A percentile compares a stretch with the other conserved stretches of the same genome.
phyloP scores from a whole-genome alignment of 2,888 invertebrate species.

The Eretmocerus hayati region DNA sequence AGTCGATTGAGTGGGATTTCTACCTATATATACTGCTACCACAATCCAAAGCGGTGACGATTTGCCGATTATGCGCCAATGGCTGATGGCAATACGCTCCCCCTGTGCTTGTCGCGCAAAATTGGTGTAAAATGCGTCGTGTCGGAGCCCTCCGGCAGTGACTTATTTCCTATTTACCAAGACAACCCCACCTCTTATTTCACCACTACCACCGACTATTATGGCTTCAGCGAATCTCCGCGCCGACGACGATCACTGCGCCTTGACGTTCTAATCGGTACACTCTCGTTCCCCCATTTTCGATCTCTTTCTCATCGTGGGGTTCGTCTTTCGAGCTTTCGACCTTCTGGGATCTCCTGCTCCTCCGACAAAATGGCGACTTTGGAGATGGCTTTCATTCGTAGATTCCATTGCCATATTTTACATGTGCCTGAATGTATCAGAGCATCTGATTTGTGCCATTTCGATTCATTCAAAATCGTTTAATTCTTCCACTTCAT shows the following conservation, averaged over 20 bases:
- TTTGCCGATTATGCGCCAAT: slow-evolving; percentile 46
- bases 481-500: no score
- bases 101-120: slow-evolving; percentile 27
- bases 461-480: no score
- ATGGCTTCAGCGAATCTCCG: no score
- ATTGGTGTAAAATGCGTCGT: slow-evolving; percentile 43
- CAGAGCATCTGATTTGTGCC: no score
- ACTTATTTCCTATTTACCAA: slow-evolving; percentile 46
- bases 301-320: slow-evolving; percentile 9
- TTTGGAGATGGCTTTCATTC: no score
- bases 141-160: slow-evolving; percentile 40
- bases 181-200: no score
- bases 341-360: background rate
- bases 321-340: background rate
- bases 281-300: slow-evolving; percentile 5
- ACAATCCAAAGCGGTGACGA: slow-evolving; percentile 27
- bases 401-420: no score
- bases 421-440: no score
- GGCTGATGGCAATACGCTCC: slow-evolving; percentile 18
- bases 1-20: no score
- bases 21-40: no score
- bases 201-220: no score
- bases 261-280: background rate
- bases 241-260: background rate
- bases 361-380: slow-evolving; percentile 40